Evolutionary conservation across 2,888 invertebrate genomes (phyloP).

Genomic region (Brenthis hecate): DNA sequence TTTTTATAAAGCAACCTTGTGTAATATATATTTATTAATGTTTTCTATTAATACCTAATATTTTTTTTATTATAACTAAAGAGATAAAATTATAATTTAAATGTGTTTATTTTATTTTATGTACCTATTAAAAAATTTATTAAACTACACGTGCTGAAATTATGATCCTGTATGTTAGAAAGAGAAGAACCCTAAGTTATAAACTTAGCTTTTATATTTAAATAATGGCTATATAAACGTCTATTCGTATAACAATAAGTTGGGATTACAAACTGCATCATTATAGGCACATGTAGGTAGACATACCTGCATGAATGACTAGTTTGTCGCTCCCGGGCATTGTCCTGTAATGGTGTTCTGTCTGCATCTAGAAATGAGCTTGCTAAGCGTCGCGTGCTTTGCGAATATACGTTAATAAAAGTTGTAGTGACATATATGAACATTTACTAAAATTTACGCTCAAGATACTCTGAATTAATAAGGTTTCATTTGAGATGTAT

Average conservation of each 20-base stretch:
- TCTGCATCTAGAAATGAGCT: conserved; percentile 36
- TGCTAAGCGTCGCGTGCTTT: conserved; percentile 24
- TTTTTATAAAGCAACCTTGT: too few species aligned
- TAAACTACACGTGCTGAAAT: too few species aligned
- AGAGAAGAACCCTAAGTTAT: too few species aligned
- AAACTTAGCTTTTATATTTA: not conserved
- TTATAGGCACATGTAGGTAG: conserved; percentile 33
- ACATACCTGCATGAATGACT: conserved; percentile 39
- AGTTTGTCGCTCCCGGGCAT: conserved; percentile 42
- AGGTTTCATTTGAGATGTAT: too few species aligned
- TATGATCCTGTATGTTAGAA: too few species aligned
- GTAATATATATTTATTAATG: too few species aligned
- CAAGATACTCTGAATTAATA: not conserved
- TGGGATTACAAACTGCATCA: conserved; percentile 39
- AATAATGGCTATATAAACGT: conserved; percentile 4
- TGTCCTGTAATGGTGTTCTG: conserved; percentile 41
- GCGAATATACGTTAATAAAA: conserved; percentile 13
- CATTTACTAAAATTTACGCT: conserved; percentile 8
- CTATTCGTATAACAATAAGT: conserved; percentile 7
- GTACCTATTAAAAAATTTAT: too few species aligned
- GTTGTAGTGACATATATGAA: conserved; percentile 12
- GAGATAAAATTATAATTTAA: too few species aligned
- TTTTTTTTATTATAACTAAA: too few species aligned
- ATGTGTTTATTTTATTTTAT: too few species aligned
- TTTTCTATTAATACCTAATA: too few species aligned